Conservation (phyloP, 2,888 invertebrate species). For the Eubasilissa splendida region DNA sequence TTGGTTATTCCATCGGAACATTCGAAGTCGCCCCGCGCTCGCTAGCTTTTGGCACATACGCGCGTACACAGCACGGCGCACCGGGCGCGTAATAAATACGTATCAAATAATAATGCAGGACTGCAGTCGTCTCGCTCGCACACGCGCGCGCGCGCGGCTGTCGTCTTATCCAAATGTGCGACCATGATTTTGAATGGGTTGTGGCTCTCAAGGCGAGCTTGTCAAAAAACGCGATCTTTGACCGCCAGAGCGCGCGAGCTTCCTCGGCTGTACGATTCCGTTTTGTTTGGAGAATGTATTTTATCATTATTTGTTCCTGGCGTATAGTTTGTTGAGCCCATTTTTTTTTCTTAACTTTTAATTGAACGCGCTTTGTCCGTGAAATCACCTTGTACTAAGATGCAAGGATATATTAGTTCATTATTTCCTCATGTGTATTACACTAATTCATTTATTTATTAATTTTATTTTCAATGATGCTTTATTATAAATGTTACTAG, state of each 20-base stretch:
- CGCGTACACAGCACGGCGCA: not conserved
- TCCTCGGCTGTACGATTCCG: not conserved
- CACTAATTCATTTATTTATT: no score
- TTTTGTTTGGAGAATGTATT: no score
- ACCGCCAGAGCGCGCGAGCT: constrained; percentile 12
- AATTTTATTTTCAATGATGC: no score
- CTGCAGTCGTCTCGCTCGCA: not conserved
- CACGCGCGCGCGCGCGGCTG: not conserved
- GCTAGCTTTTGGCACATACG: not conserved
- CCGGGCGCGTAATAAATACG: not conserved
- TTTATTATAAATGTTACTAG: no score
- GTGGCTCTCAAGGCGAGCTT: constrained; percentile 31
- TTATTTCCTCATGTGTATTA: no score
- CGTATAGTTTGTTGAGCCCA: no score
- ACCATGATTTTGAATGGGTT: constrained; percentile 22
- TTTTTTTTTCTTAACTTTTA: no score
- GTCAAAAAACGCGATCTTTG: constrained; percentile 33
- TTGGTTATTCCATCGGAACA: not conserved
- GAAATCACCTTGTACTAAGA: no score
- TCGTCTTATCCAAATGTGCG: not conserved
- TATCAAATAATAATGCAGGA: not conserved
- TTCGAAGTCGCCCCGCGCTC: not conserved
- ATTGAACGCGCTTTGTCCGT: no score
- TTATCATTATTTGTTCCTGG: no score
- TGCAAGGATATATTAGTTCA: no score